These are phyloP conservation scores for Cyprinella venusta DNA, from an alignment of 2,797 vertebrate species.

Conservation along the genomic window DNA sequence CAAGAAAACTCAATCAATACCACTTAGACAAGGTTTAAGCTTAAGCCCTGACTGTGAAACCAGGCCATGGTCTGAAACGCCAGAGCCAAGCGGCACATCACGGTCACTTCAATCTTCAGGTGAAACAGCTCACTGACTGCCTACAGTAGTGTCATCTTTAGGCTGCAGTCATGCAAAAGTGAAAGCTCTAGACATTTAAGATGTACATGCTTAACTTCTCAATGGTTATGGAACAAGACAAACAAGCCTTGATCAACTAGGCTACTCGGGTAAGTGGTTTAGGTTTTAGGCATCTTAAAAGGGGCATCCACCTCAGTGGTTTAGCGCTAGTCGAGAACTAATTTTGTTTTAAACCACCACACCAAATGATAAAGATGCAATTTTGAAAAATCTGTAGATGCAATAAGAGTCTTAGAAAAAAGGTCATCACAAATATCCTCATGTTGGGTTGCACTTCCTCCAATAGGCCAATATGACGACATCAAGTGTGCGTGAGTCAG, in stretches of 20 bases:
- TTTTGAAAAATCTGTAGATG: not conserved
- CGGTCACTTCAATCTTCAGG: not conserved
- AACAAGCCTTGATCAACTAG: not conserved
- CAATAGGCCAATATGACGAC: not conserved
- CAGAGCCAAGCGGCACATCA: not conserved
- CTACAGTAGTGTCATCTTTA: not conserved
- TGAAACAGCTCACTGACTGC: not conserved
- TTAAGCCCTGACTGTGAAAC: too few relatives aligned
- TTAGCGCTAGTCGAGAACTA: not conserved
- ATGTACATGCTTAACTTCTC: not conserved
- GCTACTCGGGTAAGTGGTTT: not conserved
- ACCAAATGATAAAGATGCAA: not conserved
- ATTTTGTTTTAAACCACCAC: not conserved
- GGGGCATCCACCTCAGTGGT: not conserved
- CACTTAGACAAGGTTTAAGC: not conserved
- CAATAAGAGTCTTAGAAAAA: too few relatives aligned
- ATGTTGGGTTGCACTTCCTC: not conserved
- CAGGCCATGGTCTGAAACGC: not conserved
- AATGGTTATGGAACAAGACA: not conserved
- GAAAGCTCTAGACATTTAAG: not conserved
- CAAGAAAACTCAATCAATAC: not conserved
- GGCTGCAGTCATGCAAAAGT: constrained; percentile 31
- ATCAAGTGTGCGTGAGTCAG: constrained; percentile 29
- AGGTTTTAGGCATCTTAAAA: not conserved
- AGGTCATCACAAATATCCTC: not conserved